phyloP scores from a whole-genome alignment of 2,797 vertebrate genomes.

The Onychomys leucogaster region DNA sequence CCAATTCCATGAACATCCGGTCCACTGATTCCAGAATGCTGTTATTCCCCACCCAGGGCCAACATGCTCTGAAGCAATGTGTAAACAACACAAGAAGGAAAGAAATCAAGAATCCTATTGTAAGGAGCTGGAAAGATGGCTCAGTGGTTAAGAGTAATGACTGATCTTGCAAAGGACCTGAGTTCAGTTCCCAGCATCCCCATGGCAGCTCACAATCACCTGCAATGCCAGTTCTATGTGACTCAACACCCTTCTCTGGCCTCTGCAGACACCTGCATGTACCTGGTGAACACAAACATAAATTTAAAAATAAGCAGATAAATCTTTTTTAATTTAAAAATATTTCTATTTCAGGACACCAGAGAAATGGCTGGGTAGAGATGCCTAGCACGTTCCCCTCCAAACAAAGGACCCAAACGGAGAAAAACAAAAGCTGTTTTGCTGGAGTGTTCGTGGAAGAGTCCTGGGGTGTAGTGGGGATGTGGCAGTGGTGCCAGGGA shows the following conservation, averaged over 20 bases:
- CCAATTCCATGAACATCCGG: neutral
- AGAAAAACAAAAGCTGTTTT: neutral
- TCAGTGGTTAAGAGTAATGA: neutral
- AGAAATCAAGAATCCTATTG: neutral
- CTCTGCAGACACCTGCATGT: neutral
- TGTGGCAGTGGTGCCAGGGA: neutral
- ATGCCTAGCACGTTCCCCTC: neutral
- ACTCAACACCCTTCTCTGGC: neutral
- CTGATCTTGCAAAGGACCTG: neutral
- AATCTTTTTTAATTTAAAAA: neutral
- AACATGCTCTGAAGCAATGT: neutral
- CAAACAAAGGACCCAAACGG: neutral
- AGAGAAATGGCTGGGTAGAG: neutral
- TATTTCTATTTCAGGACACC: neutral
- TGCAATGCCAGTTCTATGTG: neutral
- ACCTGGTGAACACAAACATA: neutral
- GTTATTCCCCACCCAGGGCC: rapidly evolving
- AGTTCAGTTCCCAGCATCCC: neutral
- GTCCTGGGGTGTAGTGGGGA: neutral
- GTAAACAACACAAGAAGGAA: neutral
- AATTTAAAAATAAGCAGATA: neutral
- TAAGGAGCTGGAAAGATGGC: neutral
- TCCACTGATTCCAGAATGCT: neutral
- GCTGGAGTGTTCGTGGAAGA: neutral
- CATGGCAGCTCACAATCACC: neutral